Conservation (phyloP, 2,888 invertebrate species). For the Dascillus cervinus region DNA sequence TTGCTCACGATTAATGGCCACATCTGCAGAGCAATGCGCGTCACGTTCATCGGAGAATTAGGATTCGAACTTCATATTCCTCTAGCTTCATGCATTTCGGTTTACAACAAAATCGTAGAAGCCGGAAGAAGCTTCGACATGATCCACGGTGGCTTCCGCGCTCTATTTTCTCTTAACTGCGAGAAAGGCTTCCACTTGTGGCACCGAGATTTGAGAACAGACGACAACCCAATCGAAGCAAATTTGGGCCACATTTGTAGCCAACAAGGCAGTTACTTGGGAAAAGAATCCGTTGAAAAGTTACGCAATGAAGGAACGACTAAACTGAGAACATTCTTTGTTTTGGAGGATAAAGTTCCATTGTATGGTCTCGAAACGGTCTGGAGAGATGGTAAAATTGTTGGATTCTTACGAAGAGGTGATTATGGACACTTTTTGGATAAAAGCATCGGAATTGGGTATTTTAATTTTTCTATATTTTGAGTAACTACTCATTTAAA, state of each 20-base stretch:
- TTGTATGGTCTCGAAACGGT: slow-evolving; percentile 82
- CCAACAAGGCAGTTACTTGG: slow-evolving; percentile 68
- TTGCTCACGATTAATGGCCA: slow-evolving; percentile 47
- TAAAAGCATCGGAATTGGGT: slow-evolving; percentile 56
- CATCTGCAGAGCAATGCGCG: slow-evolving; percentile 56
- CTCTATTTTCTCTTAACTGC: slow-evolving; percentile 76
- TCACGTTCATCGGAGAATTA: slow-evolving; percentile 81
- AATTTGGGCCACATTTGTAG: slow-evolving; percentile 74
- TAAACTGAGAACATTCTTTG: slow-evolving; percentile 68
- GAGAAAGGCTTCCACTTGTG: slow-evolving; percentile 87
- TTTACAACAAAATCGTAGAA: slow-evolving; percentile 56
- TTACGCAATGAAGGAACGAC: slow-evolving; percentile 58
- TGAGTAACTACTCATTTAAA: slow-evolving; percentile 1
- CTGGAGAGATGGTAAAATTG: slow-evolving; percentile 66
- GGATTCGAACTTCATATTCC: slow-evolving; percentile 88
- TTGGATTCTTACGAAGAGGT: slow-evolving; percentile 74
- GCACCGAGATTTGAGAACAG: slow-evolving; percentile 72
- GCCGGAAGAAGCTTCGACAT: slow-evolving; percentile 56
- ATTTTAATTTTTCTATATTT: slow-evolving; percentile 21
- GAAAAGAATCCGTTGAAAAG: slow-evolving; percentile 62
- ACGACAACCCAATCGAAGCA: slow-evolving; percentile 83
- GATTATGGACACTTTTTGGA: slow-evolving; percentile 63
- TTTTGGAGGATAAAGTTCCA: slow-evolving; percentile 61
- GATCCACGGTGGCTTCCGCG: slow-evolving; percentile 75
- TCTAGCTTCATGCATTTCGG: slow-evolving; percentile 52